These are phyloP conservation scores for Dicranocentrus wangi DNA, from an alignment of 2,888 invertebrate genomes.

Conservation along the genomic window DNA sequence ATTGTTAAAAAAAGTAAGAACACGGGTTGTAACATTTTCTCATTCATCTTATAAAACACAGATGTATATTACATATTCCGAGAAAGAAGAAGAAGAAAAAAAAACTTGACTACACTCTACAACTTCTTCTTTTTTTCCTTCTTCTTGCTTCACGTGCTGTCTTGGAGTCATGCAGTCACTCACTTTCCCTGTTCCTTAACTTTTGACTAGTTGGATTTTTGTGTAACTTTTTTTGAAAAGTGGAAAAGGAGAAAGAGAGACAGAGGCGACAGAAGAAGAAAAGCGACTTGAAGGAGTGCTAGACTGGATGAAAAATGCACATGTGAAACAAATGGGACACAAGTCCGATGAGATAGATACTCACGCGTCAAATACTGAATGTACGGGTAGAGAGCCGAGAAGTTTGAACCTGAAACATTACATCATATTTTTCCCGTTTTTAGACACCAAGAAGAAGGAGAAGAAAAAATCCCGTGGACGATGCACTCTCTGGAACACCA, in stretches of 20 bases:
- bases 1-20: not conserved
- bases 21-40: not conserved
- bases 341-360: constrained; percentile 73
- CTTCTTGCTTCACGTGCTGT: constrained; percentile 14
- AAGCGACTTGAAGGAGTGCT: constrained; percentile 12
- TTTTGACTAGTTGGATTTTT: constrained; percentile 56
- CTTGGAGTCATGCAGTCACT: constrained; percentile 31
- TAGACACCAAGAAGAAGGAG: constrained; percentile 37
- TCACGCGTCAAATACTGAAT: constrained; percentile 76
- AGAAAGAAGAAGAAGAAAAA: not conserved
- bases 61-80: not conserved
- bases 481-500: constrained; percentile 23
- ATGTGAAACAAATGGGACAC: constrained; percentile 68
- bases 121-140: constrained; percentile 7
- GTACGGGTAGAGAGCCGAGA: constrained; percentile 75
- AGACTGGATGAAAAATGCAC: constrained; percentile 68
- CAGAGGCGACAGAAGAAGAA: constrained; percentile 9
- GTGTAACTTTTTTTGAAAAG: constrained; percentile 42
- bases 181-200: constrained; percentile 47
- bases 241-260: constrained; percentile 8
- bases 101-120: not conserved
- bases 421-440: constrained; percentile 62
- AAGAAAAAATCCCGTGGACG: constrained; percentile 30
- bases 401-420: constrained; percentile 75
- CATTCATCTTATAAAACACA: not conserved